Percentiles rank a stretch among this genome's conserved stretches.
Conservation (phyloP, 2,888 invertebrate species). For the Dorcus hopei region DNA sequence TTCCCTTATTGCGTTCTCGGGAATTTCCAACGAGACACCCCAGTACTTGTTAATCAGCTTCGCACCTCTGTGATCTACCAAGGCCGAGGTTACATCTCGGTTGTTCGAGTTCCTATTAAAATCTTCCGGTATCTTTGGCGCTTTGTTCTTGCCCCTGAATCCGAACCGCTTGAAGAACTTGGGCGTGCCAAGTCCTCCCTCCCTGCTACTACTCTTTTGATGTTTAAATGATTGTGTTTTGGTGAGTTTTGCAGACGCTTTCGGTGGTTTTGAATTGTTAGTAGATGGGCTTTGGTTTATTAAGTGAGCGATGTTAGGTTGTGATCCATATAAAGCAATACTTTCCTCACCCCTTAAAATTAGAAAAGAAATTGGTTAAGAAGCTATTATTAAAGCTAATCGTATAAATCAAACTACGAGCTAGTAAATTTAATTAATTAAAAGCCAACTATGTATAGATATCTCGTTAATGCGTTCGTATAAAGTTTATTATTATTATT, state of each 20-base stretch:
- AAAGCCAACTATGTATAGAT: too few relatives aligned
- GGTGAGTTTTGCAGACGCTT: conserved; percentile 42
- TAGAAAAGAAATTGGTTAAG: conserved; percentile 32
- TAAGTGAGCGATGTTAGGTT: conserved; percentile 49
- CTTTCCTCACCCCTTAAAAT: conserved; percentile 42
- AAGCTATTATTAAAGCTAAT: not conserved
- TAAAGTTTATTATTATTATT: too few relatives aligned
- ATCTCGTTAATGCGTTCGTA: too few relatives aligned
- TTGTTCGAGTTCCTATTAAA: conserved; percentile 37
- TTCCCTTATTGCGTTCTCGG: conserved; percentile 79
- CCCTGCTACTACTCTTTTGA: conserved; percentile 31
- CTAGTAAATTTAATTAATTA: conserved; percentile 1
- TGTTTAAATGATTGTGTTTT: conserved; percentile 50
- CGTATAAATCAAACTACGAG: too few relatives aligned
- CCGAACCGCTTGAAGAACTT: conserved; percentile 44
- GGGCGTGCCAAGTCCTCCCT: conserved; percentile 40
- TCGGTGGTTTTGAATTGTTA: conserved; percentile 29
- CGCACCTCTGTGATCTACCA: conserved; percentile 78
- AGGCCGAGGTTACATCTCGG: conserved; percentile 49
- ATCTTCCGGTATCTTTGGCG: conserved; percentile 35
- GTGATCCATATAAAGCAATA: conserved; percentile 46
- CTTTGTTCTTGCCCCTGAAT: conserved; percentile 25
- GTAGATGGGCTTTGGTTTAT: conserved; percentile 37
- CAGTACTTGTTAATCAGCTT: conserved; percentile 82
- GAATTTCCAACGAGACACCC: conserved; percentile 87